These are phyloP conservation scores for Aix galericulata DNA, from an alignment of 2,113 vertebrate genomes.

Conservation along the genomic window DNA sequence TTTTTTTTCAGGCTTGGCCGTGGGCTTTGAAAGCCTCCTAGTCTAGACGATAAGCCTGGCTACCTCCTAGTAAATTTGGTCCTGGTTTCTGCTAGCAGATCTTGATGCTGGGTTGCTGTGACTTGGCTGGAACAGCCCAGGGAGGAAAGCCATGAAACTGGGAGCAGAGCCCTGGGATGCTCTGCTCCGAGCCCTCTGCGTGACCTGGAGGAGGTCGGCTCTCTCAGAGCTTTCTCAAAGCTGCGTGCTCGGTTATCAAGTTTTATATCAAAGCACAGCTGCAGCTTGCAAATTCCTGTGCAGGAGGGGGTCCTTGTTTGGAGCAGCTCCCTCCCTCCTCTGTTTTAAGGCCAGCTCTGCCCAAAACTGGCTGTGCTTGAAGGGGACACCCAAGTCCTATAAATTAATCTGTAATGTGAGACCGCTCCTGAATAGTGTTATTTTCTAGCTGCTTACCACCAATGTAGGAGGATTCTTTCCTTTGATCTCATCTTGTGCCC, in stretches of 20 bases:
- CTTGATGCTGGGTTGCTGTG: background rate
- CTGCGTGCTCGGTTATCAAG: accelerated
- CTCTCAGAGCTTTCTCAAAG: background rate
- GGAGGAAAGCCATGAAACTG: background rate
- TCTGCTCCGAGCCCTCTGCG: background rate
- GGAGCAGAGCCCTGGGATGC: background rate
- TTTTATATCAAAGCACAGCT: background rate
- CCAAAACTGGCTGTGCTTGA: background rate
- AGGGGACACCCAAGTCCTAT: background rate
- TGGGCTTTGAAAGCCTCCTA: background rate
- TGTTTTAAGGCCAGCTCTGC: background rate
- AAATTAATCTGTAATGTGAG: background rate
- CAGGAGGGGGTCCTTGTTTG: too few relatives aligned
- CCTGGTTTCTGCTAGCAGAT: background rate
- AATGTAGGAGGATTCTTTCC: background rate
- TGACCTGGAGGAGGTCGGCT: background rate
- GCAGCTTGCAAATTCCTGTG: background rate
- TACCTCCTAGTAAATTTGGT: background rate
- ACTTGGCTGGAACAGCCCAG: background rate
- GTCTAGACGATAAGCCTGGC: background rate
- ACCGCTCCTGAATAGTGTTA: too few relatives aligned
- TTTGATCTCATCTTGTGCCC: background rate
- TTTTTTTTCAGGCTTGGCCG: background rate
- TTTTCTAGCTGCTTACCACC: background rate
- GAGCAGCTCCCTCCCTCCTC: too few relatives aligned